phyloP scores from a whole-genome alignment of 2,113 vertebrate species.

The Rhodinocichla rosea region DNA sequence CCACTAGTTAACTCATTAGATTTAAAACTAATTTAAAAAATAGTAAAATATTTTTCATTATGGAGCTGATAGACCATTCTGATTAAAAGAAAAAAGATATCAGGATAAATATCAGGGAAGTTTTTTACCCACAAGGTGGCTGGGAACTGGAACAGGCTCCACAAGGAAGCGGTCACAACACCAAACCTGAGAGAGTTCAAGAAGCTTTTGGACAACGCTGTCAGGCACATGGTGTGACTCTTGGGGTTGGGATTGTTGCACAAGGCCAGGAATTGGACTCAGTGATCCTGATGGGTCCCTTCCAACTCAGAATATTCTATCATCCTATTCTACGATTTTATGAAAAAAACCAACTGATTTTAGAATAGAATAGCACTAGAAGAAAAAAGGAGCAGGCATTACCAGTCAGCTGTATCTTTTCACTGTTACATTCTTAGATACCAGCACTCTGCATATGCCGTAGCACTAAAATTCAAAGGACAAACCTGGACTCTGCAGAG shows the following conservation, averaged over 20 bases:
- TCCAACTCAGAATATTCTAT: background rate
- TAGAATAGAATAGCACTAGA: background rate
- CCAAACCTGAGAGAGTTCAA: background rate
- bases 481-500: background rate
- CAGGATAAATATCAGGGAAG: background rate
- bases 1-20: background rate
- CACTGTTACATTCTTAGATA: background rate
- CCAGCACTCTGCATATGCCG: accelerated
- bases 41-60: background rate
- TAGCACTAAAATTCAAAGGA: background rate
- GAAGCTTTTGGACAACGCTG: background rate
- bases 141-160: background rate
- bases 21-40: background rate
- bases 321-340: background rate
- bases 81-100: background rate
- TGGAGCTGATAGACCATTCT: background rate
- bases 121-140: background rate
- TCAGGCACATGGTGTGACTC: background rate
- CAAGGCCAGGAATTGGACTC: background rate
- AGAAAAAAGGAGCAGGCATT: background rate
- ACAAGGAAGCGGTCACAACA: background rate
- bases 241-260: background rate
- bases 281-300: background rate
- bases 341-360: background rate
- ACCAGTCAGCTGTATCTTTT: background rate